Evolutionary conservation across 2,113 vertebrate genomes (phyloP).

Genomic region (Passer montanus): DNA sequence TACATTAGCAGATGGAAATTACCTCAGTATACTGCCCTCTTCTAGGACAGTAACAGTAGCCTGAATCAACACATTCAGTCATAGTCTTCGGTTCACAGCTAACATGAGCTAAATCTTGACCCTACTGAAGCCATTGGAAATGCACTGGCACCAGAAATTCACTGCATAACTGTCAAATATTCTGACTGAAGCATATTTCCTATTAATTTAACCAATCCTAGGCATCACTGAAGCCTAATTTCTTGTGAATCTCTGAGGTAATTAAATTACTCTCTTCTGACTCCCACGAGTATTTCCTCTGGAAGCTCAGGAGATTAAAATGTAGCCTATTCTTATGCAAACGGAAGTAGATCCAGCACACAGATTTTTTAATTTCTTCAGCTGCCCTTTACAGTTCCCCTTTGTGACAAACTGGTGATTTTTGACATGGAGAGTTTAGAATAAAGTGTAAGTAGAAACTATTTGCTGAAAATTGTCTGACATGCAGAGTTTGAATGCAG

Average conservation of each 20-base stretch:
- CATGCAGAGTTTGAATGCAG: neutral
- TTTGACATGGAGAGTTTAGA: neutral
- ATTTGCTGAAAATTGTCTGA: neutral
- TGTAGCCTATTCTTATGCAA: slow-evolving; percentile 26
- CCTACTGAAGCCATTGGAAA: neutral
- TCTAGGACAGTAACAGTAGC: neutral
- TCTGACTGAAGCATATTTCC: neutral
- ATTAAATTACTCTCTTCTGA: slow-evolving; percentile 30
- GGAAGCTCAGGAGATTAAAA: slow-evolving; percentile 40
- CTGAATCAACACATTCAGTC: neutral
- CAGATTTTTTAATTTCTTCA: slow-evolving; percentile 26
- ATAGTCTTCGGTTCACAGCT: neutral
- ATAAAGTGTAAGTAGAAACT: neutral
- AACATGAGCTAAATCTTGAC: neutral
- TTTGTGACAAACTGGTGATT: slow-evolving; percentile 9
- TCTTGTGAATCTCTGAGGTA: slow-evolving; percentile 46
- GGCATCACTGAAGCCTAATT: slow-evolving; percentile 40
- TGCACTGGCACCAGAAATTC: neutral
- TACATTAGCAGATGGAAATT: neutral
- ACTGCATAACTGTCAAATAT: neutral
- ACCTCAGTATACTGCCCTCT: neutral
- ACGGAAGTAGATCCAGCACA: neutral
- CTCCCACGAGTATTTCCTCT: neutral
- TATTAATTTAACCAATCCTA: slow-evolving; percentile 30
- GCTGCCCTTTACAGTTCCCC: neutral